Base-by-base conservation (phyloP, 2,888 invertebrate species). In the Helobdella robusta region DNA sequence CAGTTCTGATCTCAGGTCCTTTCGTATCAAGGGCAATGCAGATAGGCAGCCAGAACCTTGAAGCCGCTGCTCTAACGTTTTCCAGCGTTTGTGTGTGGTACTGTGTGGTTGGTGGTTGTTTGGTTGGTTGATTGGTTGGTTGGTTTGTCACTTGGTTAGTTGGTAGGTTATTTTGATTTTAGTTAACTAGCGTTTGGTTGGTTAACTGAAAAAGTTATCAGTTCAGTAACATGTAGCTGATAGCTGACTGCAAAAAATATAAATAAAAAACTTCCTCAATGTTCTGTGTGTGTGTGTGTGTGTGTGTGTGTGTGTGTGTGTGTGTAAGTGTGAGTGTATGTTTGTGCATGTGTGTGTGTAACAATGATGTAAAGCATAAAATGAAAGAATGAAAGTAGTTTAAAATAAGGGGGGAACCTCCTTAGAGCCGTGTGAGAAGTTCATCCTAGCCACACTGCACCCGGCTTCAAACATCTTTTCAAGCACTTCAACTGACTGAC, bases 11-110 rank as follows among this genome's bases (percentile, higher is more conserved):
- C 82, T 94, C 94, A 1, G 93, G 93, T 11, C 93, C 94, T 80
- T 93, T 94, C 15, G 94, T 95, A 75, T 95, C 93, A 68, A 94
- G 82, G 44, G 93, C 94, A 77, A 94, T 89, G 40, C 91, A 93
- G 61, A 94, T 54, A 18, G 65, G 67, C 35, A 60, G 25, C 25
- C 63, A 44, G 40, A 56, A 58, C 18, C 62, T 66, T 15, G 66
- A 28, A 0, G 66, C 66, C 36, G 66, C 62, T 5, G 44, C 61
- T 20, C 58, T 50, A 23, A 62, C 56, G 32, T 62, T 62, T 5
- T 62, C 62, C 23, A 66, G 30, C 35, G 54, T 54, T 36, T 66
- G 62, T 25, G 30, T 40, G 54, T 66, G 66, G 46, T 62, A 63
- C 66, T 66, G 44, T 59, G n/a, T n/a, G n/a, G n/a, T n/a, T n/a